A percentile compares a stretch with the other conserved stretches of the same genome.
Evolutionary conservation across 2,113 vertebrate species (phyloP).

Genomic region (Oryzias celebensis): DNA sequence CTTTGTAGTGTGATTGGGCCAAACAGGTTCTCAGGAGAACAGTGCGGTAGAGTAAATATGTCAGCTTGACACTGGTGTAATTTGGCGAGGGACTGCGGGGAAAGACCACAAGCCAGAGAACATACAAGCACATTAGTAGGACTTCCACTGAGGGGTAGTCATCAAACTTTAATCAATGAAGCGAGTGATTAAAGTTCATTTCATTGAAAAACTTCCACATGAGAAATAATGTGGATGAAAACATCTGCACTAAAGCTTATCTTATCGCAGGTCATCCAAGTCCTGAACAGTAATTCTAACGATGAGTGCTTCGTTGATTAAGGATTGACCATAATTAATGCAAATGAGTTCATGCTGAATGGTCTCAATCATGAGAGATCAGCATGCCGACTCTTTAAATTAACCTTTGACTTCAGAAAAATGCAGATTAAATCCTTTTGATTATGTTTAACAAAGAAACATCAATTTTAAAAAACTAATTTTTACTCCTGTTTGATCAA

Average conservation of each 20-base stretch:
- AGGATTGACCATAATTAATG: conserved; percentile 22
- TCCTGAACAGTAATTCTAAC: conserved; percentile 51
- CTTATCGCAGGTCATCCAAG: conserved; percentile 45
- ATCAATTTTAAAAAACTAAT: too few relatives aligned
- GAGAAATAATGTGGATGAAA: conserved; percentile 31
- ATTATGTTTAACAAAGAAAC: not conserved
- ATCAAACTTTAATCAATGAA: conserved; percentile 27
- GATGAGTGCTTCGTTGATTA: conserved; percentile 15
- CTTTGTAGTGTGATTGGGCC: conserved; percentile 61
- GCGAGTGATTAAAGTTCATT: conserved; percentile 34
- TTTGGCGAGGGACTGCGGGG: conserved; percentile 32
- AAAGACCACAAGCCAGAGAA: conserved; percentile 15
- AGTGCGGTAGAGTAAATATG: conserved; percentile 54
- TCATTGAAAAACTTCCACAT: conserved; percentile 15
- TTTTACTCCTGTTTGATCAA: too few relatives aligned
- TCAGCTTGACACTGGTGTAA: conserved; percentile 48
- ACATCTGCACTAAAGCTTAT: conserved; percentile 10
- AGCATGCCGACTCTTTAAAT: not conserved
- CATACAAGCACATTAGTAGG: conserved; percentile 20
- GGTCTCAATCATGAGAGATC: conserved; percentile 13
- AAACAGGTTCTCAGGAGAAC: conserved; percentile 40
- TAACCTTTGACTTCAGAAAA: not conserved
- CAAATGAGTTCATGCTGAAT: conserved; percentile 8
- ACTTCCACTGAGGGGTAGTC: conserved; percentile 13
- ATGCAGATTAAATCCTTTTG: not conserved